Base-by-base conservation (phyloP, 2,888 invertebrate genomes). In the Odontothrips loti region DNA sequence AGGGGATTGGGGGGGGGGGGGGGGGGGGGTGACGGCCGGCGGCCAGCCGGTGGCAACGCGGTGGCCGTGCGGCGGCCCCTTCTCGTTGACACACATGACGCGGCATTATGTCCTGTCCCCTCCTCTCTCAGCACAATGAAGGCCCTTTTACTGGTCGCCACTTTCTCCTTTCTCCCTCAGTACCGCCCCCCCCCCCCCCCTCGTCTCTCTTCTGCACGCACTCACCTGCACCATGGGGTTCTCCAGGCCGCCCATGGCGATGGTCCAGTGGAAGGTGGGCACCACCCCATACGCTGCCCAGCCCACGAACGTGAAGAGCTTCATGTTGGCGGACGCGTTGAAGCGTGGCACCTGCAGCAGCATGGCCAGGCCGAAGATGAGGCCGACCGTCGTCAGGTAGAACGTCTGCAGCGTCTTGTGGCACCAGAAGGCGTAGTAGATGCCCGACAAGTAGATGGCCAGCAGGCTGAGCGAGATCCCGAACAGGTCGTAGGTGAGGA, bases 351-450 rank as follows among this genome's bases (percentile, higher is more conserved):
- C 90, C 87, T 96, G 96, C 79, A 95, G 89, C 82, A 91, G 88
- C 91, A 97, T 93, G 17, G 96, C 96, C 83, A 93, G 87, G 10
- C 91, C 88, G 87, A 96, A 96, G 87, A 97, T 95, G 82, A 93
- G 88, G 78, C 93, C 91, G 79, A 97, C 95, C 15, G 95, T 93
- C 80, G 92, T 90, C 87, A 96, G 90, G 89, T 97, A 97, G 87
- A 97, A 93, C 82, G 92, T 90, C 84, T 94, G 91, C 86, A 95
- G 90, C 83, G 91, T 91, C 94, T 92, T 91, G 87, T 96, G 93
- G 88, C 98, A 98, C 94, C 97, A 97, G 88, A 97, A 98, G 17
- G 97, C 97, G 87, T 97, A 97, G 88, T 98, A 97, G 84, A 98
- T 95, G 81, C 97, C 98, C 47, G 97, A 96, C 83, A 97, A 93